Conservation (phyloP, 1,140 invertebrate species). For the Drosophila bocqueti region DNA sequence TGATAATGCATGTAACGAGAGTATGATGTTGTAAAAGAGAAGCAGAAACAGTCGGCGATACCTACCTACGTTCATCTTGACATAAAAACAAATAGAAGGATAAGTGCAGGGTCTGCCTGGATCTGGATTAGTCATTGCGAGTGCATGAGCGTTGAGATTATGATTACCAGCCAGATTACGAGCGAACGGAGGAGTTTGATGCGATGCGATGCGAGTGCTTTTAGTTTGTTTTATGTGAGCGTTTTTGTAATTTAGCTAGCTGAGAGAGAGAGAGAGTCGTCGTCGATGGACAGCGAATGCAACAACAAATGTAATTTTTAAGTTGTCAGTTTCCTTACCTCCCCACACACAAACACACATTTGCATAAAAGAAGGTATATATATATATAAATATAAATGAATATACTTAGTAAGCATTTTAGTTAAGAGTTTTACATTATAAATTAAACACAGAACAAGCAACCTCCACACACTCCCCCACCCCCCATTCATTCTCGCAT, state of each 20-base stretch:
- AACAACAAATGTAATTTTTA: slow-evolving; percentile 57
- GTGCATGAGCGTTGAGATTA: slow-evolving; percentile 71
- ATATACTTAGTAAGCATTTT: slow-evolving; percentile 80
- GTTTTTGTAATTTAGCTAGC: slow-evolving; percentile 58
- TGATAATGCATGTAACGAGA: slow-evolving; percentile 31
- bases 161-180: slow-evolving; percentile 18
- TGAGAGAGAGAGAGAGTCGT: not conserved
- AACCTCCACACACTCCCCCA: slow-evolving; percentile 19
- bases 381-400: slow-evolving; percentile 74
- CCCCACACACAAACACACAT: slow-evolving; percentile 56
- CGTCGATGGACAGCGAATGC: slow-evolving; percentile 37
- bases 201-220: slow-evolving; percentile 63
- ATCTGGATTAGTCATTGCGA: slow-evolving; percentile 76
- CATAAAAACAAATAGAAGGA: slow-evolving; percentile 55
- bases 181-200: slow-evolving; percentile 45
- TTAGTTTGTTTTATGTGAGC: slow-evolving; percentile 71
- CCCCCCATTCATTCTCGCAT: slow-evolving; percentile 33
- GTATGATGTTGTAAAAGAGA: slow-evolving; percentile 28
- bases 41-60: slow-evolving; percentile 67
- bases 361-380: slow-evolving; percentile 59
- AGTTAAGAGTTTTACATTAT: slow-evolving; percentile 81
- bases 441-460: slow-evolving; percentile 56
- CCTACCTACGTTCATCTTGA: slow-evolving; percentile 76
- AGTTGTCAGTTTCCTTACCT: slow-evolving; percentile 52
- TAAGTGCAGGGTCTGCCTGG: slow-evolving; percentile 48